A percentile compares a stretch with the other conserved stretches of the same genome.
phyloP scores from a whole-genome alignment of 2,888 invertebrate species.

The Rhynchonema sp. region DNA sequence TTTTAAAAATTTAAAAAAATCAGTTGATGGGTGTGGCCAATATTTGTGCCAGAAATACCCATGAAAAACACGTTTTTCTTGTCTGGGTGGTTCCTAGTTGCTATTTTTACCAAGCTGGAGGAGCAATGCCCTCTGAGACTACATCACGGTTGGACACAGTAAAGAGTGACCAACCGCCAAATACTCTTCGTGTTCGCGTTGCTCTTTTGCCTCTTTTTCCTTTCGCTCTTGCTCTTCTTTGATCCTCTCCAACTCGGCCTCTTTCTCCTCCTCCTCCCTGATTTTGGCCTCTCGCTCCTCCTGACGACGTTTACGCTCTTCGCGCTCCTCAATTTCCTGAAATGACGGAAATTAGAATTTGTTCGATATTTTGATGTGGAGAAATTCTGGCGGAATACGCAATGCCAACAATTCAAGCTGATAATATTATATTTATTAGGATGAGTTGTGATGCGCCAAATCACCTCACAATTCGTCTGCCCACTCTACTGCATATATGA shows the following conservation, averaged over 20 bases:
- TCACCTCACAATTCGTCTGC: neutral
- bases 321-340: constrained; percentile 20
- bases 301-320: constrained; percentile 20
- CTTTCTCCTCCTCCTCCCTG: constrained; percentile 13
- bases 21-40: too few species aligned
- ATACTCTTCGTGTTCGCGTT: constrained; percentile 23
- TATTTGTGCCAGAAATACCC: too few species aligned
- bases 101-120: too few species aligned
- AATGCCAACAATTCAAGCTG: too few species aligned
- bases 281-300: constrained; percentile 15
- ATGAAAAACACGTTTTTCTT: too few species aligned
- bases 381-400: too few species aligned
- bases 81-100: too few species aligned
- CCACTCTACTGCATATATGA: neutral
- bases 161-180: constrained; percentile 14
- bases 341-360: neutral
- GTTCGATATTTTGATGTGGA: too few species aligned
- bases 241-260: constrained; percentile 8
- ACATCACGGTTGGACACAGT: too few species aligned
- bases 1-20: too few species aligned
- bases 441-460: neutral
- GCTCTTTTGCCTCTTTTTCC: constrained; percentile 21
- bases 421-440: too few species aligned
- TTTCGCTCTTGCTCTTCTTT: constrained; percentile 16
- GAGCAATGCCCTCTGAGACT: too few species aligned